Percentiles rank a stretch among this genome's conserved stretches.
Conservation (phyloP, 2,797 vertebrate genomes). For the Dendrocincla fuliginosa region DNA sequence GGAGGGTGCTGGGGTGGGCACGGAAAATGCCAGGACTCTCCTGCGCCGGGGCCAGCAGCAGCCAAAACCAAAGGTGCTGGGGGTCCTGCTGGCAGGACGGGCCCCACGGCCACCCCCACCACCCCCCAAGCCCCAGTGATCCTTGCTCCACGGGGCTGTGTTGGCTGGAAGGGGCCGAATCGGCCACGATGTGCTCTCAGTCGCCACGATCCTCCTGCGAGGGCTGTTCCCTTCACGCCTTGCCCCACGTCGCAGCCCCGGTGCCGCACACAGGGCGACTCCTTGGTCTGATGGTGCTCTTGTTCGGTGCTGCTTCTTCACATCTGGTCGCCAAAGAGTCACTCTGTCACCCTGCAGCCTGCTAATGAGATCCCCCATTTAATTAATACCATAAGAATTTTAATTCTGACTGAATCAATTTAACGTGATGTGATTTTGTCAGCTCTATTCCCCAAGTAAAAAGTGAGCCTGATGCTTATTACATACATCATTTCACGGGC, state of each 20-base stretch:
- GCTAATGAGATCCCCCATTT: constrained; percentile 99
- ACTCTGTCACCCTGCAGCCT: constrained; percentile 94
- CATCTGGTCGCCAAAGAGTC: constrained; percentile 97
- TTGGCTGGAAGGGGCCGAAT: constrained; percentile 75
- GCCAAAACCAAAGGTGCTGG: rapidly evolving
- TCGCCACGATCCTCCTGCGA: constrained; percentile 53
- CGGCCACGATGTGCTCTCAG: constrained; percentile 59
- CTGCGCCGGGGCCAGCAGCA: rapidly evolving
- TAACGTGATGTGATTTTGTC: constrained; percentile 99
- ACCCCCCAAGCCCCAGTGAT: not conserved
- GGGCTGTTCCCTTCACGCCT: constrained; percentile 2
- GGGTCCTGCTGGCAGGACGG: rapidly evolving
- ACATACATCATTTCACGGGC: constrained; percentile 99
- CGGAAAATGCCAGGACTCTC: not conserved
- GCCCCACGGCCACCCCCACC: rapidly evolving
- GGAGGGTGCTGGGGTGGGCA: not conserved
- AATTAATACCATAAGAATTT: constrained; percentile 99
- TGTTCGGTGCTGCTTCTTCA: constrained; percentile 84
- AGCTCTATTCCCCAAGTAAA: constrained; percentile 99
- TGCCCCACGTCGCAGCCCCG: constrained; percentile 60
- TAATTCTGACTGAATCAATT: constrained; percentile 99
- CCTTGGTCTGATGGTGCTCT: constrained; percentile 79
- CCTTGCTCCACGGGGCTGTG: constrained; percentile 69
- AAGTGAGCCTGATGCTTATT: constrained; percentile 99
- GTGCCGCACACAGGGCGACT: constrained; percentile 13